Conservation (phyloP, 2,113 vertebrate genomes). For the Tylochromis polylepis region DNA sequence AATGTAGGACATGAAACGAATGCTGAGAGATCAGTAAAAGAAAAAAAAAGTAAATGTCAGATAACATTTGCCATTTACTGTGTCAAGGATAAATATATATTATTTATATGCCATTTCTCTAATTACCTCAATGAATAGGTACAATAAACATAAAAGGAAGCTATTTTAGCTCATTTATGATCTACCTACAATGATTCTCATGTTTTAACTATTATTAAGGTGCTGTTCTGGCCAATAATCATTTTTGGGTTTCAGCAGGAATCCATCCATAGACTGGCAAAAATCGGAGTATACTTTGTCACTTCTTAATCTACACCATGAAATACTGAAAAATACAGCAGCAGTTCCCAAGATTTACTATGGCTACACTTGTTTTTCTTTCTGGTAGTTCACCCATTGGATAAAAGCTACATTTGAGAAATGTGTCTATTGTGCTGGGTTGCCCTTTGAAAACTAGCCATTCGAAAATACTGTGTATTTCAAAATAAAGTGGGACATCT, state of each 20-base stretch:
- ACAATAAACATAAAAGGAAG: background rate
- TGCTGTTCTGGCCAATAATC: background rate
- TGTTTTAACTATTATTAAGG: background rate
- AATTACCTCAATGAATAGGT: background rate
- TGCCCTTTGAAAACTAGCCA: background rate
- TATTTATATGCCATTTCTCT: no score
- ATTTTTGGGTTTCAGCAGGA: background rate
- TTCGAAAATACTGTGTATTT: no score
- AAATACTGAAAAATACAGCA: background rate
- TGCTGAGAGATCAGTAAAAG: no score
- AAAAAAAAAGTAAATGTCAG: no score
- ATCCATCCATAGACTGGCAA: background rate
- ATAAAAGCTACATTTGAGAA: no score
- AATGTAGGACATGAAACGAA: no score
- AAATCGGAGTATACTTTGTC: background rate
- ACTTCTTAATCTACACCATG: background rate
- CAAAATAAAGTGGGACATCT: no score
- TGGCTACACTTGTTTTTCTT: background rate
- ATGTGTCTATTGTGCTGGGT: background rate
- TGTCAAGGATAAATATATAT: no score
- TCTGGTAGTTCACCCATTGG: background rate
- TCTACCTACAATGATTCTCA: background rate
- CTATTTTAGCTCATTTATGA: background rate
- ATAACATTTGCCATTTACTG: no score
- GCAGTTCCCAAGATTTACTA: background rate